These are phyloP conservation scores for Butorides virescens DNA, from an alignment of 2,113 vertebrate genomes.

Conservation along the genomic window DNA sequence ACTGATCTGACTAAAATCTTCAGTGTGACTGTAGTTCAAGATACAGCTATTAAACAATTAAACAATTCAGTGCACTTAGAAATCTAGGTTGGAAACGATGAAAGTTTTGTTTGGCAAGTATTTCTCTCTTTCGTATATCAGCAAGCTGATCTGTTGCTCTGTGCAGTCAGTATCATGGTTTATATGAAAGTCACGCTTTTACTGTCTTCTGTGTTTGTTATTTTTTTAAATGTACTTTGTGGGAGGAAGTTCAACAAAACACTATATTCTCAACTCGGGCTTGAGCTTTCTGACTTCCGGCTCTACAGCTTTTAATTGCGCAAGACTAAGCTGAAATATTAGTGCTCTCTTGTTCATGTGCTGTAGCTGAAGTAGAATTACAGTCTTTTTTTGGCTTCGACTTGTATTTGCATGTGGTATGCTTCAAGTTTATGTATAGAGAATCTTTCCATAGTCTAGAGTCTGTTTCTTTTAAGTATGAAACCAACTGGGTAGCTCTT, in stretches of 20 bases:
- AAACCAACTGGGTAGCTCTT: background rate
- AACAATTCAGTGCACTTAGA: background rate
- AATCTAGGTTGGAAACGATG: background rate
- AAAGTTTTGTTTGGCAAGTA: background rate
- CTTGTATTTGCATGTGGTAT: background rate
- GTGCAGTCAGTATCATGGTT: background rate
- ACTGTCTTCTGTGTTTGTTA: constrained; percentile 36
- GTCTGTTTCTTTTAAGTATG: background rate
- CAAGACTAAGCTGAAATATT: background rate
- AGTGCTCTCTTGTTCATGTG: background rate
- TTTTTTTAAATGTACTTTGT: constrained; percentile 37
- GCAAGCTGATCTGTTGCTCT: background rate
- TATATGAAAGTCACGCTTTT: constrained; percentile 29
- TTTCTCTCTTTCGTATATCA: background rate
- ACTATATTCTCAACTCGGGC: background rate
- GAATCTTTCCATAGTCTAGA: background rate
- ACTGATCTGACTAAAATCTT: background rate
- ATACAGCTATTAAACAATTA: background rate
- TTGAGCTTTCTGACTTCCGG: constrained; percentile 17
- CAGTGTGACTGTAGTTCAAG: background rate
- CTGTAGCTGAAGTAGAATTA: background rate
- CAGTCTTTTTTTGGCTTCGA: background rate
- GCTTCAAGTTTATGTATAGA: background rate
- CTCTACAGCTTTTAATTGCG: background rate
- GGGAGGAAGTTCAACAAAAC: constrained; percentile 61